Conservation (phyloP, 2,797 vertebrate genomes). For the Loriculus beryllinus region DNA sequence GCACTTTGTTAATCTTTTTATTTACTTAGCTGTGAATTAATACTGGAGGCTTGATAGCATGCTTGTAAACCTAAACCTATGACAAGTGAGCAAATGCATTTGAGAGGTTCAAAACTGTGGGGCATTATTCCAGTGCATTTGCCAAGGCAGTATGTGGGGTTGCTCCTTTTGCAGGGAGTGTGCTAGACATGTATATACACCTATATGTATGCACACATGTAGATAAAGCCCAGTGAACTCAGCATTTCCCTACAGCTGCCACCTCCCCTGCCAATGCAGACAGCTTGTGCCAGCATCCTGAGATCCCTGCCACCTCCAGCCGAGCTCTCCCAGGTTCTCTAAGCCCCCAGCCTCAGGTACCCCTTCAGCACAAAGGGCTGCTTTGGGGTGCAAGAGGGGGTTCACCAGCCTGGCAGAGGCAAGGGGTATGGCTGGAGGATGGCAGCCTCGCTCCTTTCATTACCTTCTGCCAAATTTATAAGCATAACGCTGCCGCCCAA, state of each 20-base stretch:
- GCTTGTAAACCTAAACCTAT: neutral
- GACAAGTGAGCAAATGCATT: neutral
- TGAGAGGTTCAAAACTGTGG: neutral
- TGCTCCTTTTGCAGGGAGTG: neutral
- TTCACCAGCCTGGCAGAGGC: rapidly evolving
- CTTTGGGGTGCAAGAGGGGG: neutral
- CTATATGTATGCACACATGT: rapidly evolving
- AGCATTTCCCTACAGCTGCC: neutral
- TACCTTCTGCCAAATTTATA: neutral
- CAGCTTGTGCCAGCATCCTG: neutral
- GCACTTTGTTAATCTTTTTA: neutral
- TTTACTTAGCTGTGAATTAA: neutral
- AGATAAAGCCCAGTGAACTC: neutral
- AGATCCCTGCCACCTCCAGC: neutral
- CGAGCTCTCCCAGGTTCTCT: neutral
- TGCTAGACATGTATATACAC: rapidly evolving
- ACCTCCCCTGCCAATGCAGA: neutral
- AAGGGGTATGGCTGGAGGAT: rapidly evolving
- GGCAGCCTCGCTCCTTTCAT: neutral
- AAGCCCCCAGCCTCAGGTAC: neutral
- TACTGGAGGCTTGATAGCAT: rapidly evolving
- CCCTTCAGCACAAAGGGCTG: too few species aligned
- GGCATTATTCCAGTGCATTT: rapidly evolving
- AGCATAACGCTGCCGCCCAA: rapidly evolving
- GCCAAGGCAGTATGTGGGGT: neutral